Evolutionary conservation across 2,113 vertebrate species (phyloP), one percentile per base, ranked within the genome.

Genomic region (Semnopithecus entellus): DNA sequence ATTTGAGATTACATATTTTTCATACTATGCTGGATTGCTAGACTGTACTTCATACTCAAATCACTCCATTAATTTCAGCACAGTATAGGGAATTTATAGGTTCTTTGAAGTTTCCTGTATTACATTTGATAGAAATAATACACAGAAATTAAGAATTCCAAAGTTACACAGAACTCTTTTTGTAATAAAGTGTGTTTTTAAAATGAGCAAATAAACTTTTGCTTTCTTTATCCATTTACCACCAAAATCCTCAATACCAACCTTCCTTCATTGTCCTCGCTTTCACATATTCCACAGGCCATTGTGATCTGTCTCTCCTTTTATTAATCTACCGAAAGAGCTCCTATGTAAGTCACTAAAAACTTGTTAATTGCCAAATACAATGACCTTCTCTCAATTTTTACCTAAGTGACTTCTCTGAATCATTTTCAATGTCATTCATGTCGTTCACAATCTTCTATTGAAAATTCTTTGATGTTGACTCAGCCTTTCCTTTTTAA

Each of bases 301-400:
- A n/a, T 1, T 16, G 5, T 50, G 11, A 80, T 70, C 14, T 40
- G 0, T 5, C 14, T n/a, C 2, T 12, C 18, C 5, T 12, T 27
- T 2, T 75, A 25, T 16, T 76, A 75, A 16, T 48, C 9, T 12
- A 40, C n/a, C 38, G 11, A 57, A 80, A 80, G 4, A 38, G 9
- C 7, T 48, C 14, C 57, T 18, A 2, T 16, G 40, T 83, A 20
- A 4, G 43, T 52, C 11, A 92, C 14, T 59, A 43, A 76, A 11
- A 73, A 22, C 17, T 32, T 66, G 8, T 57, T 52, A 83, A 50
- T 68, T n/a, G 8, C 35, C 45, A 90, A 70, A 40, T 76, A 18
- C 6, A 48, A 23, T 72, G 11, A 50, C 8, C 8, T 50, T 30
- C 5, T 59, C 14, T 92, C 22, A 11, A 5, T n/a, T 90, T 90